Evolutionary conservation across 2,113 vertebrate species (phyloP).

Genomic region (Pithys albifrons): DNA sequence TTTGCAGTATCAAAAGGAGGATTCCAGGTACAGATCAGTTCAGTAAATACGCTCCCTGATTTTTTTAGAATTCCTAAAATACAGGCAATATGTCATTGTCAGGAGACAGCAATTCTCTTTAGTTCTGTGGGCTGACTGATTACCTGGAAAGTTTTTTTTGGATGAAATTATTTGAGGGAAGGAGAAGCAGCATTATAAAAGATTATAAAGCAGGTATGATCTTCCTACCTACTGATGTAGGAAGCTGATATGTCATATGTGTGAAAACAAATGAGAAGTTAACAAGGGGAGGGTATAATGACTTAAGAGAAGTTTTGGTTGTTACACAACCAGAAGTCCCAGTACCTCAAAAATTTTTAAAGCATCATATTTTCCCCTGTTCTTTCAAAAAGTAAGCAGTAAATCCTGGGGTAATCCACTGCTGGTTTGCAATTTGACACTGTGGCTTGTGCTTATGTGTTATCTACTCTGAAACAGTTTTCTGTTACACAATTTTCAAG

Average conservation of each 20-base stretch:
- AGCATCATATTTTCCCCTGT: not conserved
- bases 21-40: constrained; percentile 1
- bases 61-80: constrained; percentile 39
- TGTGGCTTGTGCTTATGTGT: not conserved
- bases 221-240: constrained; percentile 42
- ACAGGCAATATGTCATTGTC: constrained; percentile 41
- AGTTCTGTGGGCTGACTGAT: constrained; percentile 16
- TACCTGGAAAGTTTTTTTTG: constrained; percentile 13
- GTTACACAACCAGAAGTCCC: constrained; percentile 21
- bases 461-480: not conserved
- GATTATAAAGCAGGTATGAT: not conserved
- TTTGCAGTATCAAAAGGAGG: not conserved
- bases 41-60: constrained; percentile 9
- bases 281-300: not conserved
- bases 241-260: constrained; percentile 45
- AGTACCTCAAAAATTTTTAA: not conserved
- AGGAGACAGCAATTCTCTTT: constrained; percentile 23
- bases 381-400: not conserved
- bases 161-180: constrained; percentile 25
- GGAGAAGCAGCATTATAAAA: constrained; percentile 28
- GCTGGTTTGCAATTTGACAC: not conserved
- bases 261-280: constrained; percentile 60
- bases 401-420: not conserved
- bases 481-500: not conserved
- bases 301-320: constrained; percentile 33